These are phyloP conservation scores for Drosophila saltans DNA, from an alignment of 1,140 invertebrate genomes.

Conservation along the genomic window DNA sequence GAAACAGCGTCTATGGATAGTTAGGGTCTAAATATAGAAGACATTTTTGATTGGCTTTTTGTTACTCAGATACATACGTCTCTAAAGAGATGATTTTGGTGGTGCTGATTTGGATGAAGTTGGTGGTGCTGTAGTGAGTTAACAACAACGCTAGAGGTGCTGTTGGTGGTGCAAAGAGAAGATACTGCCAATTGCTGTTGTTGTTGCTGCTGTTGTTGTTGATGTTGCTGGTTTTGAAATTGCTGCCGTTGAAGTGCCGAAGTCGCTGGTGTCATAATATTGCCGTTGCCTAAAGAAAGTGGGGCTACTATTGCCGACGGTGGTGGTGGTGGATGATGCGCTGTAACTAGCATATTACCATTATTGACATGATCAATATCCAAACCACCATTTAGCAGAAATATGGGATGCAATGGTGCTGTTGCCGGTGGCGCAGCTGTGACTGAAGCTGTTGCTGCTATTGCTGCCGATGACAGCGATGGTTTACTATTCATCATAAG, in stretches of 20 bases:
- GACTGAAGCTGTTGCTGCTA: conserved; percentile 19
- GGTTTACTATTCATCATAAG: conserved; percentile 48
- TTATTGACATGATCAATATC: conserved; percentile 39
- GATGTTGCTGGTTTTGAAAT: conserved; percentile 51
- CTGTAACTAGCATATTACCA: conserved; percentile 31
- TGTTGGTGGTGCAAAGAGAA: conserved; percentile 77
- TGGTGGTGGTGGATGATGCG: conserved; percentile 18
- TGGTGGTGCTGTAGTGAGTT: conserved; percentile 83
- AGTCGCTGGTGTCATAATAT: conserved; percentile 27
- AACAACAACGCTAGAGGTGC: conserved; percentile 78
- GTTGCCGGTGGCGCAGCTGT: conserved; percentile 18
- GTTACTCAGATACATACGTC: conserved; percentile 81
- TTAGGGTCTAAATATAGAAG: conserved; percentile 21
- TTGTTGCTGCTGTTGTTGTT: conserved; percentile 44
- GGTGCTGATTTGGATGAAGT: conserved; percentile 83
- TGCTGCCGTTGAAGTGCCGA: conserved; percentile 50
- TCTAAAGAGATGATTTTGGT: conserved; percentile 84
- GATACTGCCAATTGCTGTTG: conserved; percentile 49
- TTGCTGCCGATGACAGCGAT: conserved; percentile 25
- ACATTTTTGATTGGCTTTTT: conserved; percentile 36
- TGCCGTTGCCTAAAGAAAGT: neutral
- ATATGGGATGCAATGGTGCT: conserved; percentile 35
- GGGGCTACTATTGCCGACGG: conserved; percentile 20
- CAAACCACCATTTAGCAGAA: conserved; percentile 63
- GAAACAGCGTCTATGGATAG: neutral